phyloP scores from a whole-genome alignment of 1,140 invertebrate species.

The Ctenoplectra terminalis region DNA sequence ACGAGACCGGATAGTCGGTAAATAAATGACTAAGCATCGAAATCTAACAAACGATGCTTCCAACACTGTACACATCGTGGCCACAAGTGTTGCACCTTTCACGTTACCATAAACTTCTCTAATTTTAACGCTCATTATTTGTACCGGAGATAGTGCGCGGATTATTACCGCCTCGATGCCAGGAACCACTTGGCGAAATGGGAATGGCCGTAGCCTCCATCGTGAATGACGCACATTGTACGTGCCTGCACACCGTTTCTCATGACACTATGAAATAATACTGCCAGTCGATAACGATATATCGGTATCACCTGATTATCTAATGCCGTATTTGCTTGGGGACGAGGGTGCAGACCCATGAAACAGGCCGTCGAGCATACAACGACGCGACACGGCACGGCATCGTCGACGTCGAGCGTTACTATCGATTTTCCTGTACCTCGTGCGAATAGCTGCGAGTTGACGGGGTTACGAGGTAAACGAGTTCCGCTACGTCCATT shows the following conservation, averaged over 20 bases:
- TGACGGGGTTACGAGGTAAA: conserved; percentile 58
- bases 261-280: conserved; percentile 27
- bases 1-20: no score
- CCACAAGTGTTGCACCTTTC: not conserved
- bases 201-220: conserved; percentile 13
- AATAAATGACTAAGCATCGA: no score
- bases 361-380: not conserved
- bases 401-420: conserved; percentile 1
- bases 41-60: no score
- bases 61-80: no score
- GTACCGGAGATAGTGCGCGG: conserved; percentile 9
- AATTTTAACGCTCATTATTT: conserved; percentile 28
- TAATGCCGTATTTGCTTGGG: conserved; percentile 28
- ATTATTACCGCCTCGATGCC: conserved; percentile 14
- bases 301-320: conserved; percentile 43
- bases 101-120: conserved; percentile 37
- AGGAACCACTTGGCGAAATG: conserved; percentile 28
- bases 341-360: conserved; percentile 4
- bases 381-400: not conserved
- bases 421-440: conserved; percentile 44
- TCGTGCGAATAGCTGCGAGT: conserved; percentile 25
- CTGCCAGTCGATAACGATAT: conserved; percentile 22
- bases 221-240: conserved; percentile 17
- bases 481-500: conserved; percentile 42
- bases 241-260: conserved; percentile 1